Percentiles rank a stretch among this genome's conserved stretches.
Conservation (phyloP, 2,888 invertebrate species). For the Rosalia funebris region DNA sequence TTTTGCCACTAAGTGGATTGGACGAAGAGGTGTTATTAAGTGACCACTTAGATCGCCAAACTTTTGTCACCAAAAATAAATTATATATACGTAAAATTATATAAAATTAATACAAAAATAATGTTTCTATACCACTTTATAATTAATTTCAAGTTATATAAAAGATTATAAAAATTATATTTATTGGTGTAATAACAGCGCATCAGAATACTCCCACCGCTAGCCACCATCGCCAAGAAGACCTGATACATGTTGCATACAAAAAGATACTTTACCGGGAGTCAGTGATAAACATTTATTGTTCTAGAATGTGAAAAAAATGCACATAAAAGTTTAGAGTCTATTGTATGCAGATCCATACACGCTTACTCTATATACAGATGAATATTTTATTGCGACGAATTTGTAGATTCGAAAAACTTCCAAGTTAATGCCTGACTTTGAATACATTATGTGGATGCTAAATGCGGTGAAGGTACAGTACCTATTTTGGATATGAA, state of each 20-base stretch:
- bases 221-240: background rate
- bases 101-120: no score
- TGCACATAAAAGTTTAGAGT: constrained; percentile 19
- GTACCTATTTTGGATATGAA: constrained; percentile 26
- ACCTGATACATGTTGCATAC: constrained; percentile 3
- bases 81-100: no score
- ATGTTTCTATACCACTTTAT: no score
- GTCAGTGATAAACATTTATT: constrained; percentile 28
- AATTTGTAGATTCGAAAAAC: constrained; percentile 31
- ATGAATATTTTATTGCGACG: constrained; percentile 32
- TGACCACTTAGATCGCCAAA: no score
- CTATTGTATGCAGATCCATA: constrained; percentile 31
- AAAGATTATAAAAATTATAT: no score
- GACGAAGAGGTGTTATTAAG: no score
- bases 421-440: constrained; percentile 24
- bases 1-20: no score
- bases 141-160: no score
- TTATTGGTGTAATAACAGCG: no score
- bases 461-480: constrained; percentile 17
- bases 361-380: constrained; percentile 31
- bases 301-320: constrained; percentile 28
- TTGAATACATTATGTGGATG: constrained; percentile 28
- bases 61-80: no score
- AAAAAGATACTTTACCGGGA: constrained; percentile 1
- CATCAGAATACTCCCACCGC: no score